These are phyloP conservation scores for Paramuricea clavata DNA, from an alignment of 92 coral and sea anemone genomes.

Conservation along the genomic window DNA sequence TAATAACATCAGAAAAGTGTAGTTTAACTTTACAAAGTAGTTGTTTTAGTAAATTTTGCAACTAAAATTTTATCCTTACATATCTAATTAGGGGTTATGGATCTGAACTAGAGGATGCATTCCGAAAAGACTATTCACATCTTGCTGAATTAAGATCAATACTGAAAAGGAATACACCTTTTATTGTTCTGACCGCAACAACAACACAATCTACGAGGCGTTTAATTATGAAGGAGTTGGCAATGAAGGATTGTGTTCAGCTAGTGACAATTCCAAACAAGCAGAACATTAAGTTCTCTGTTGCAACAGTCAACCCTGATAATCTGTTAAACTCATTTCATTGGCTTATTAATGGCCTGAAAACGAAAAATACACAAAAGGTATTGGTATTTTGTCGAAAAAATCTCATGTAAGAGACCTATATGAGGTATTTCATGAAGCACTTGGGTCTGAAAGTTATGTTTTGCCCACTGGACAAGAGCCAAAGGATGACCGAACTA, in stretches of 20 bases:
- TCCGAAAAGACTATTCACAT: neutral
- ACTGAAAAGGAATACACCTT: neutral
- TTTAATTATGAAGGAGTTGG: neutral
- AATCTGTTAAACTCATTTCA: conserved; percentile 32
- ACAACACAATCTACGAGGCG: conserved; percentile 2
- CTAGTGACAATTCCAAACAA: conserved; percentile 43
- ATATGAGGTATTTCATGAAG: conserved; percentile 40
- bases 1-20: too few relatives aligned
- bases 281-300: conserved; percentile 48
- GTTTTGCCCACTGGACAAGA: conserved; percentile 26
- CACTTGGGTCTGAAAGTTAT: conserved; percentile 37
- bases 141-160: conserved; percentile 16
- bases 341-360: conserved; percentile 54
- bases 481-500: conserved; percentile 49
- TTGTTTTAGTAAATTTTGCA: too few relatives aligned
- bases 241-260: conserved; percentile 54
- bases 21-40: too few relatives aligned
- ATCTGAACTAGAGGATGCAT: neutral
- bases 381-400: conserved; percentile 51
- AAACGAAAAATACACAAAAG: conserved; percentile 11
- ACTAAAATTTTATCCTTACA: too few relatives aligned
- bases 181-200: conserved; percentile 16
- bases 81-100: conserved; percentile 20
- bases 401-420: conserved; percentile 50
- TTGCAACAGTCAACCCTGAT: conserved; percentile 19